Percentiles rank a stretch among this genome's conserved stretches.
Conservation (phyloP, 2,797 vertebrate species). For the Amblyraja radiata region DNA sequence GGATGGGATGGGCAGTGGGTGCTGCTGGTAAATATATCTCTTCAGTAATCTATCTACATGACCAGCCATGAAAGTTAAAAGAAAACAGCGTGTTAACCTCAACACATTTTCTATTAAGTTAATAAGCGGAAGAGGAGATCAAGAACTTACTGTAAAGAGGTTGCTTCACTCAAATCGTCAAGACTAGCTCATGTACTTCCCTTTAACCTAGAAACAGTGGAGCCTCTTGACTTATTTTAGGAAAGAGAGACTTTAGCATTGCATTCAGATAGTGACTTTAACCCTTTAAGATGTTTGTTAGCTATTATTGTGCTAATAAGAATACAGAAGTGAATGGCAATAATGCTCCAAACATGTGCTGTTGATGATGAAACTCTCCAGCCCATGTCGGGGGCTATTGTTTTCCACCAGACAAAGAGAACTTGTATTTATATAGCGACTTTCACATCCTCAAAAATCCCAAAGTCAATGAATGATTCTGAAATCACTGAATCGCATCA, state of each 20-base stretch:
- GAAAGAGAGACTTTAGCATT: neutral
- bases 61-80: neutral
- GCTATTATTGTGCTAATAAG: neutral
- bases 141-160: slow-evolving; percentile 31
- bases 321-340: too few relatives aligned
- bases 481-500: neutral
- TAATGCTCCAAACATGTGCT: neutral
- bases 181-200: slow-evolving; percentile 18
- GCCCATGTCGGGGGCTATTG: neutral
- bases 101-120: neutral
- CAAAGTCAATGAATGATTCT: neutral
- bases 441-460: neutral
- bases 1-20: too few relatives aligned
- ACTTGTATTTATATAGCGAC: neutral
- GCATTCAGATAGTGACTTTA: neutral
- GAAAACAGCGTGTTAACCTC: neutral
- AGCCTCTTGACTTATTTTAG: neutral
- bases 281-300: neutral
- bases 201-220: slow-evolving; percentile 16
- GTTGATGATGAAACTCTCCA: neutral
- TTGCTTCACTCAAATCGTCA: slow-evolving; percentile 20
- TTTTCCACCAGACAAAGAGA: neutral
- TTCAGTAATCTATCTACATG: neutral
- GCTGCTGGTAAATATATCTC: too few relatives aligned
- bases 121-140: neutral